Percentiles rank a stretch among this genome's conserved stretches.
phyloP scores from a whole-genome alignment of 1,140 invertebrate genomes.

The Bombus ignitus region DNA sequence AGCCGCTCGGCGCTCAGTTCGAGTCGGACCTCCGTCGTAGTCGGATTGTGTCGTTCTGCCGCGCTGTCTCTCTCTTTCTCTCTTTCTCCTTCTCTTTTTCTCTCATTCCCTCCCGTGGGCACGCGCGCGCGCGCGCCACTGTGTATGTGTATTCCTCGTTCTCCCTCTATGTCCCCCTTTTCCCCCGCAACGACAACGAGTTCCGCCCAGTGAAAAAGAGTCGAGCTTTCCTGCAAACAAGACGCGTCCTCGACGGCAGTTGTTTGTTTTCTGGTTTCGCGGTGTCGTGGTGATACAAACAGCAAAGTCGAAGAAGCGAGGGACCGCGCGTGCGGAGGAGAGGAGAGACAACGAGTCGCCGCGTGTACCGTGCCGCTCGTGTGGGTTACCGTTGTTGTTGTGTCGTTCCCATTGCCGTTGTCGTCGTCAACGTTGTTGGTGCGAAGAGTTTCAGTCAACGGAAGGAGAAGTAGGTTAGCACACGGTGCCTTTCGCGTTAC shows the following conservation, averaged over 20 bases:
- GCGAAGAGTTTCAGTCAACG: slow-evolving; percentile 46
- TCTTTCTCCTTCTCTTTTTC: slow-evolving; percentile 53
- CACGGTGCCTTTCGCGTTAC: slow-evolving; percentile 38
- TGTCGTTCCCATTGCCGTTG: not conserved
- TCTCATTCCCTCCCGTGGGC: slow-evolving; percentile 48
- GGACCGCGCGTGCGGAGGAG: slow-evolving; percentile 28
- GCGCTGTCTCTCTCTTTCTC: slow-evolving; percentile 63
- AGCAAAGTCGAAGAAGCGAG: slow-evolving; percentile 27
- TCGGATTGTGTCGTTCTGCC: slow-evolving; percentile 61
- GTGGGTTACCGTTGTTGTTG: not conserved
- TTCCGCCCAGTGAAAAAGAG: slow-evolving; percentile 60
- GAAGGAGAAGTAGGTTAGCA: slow-evolving; percentile 53
- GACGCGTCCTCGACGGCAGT: slow-evolving; percentile 52
- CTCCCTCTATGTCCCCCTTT: slow-evolving; percentile 29
- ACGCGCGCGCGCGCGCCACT: slow-evolving; percentile 44
- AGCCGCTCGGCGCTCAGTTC: slow-evolving; percentile 75
- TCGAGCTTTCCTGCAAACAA: slow-evolving; percentile 54
- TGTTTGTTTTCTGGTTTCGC: slow-evolving; percentile 47
- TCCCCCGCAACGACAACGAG: slow-evolving; percentile 53
- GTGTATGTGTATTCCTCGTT: slow-evolving; percentile 46
- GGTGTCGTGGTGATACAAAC: slow-evolving; percentile 52
- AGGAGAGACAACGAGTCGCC: slow-evolving; percentile 31
- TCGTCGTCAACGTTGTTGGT: slow-evolving; percentile 12
- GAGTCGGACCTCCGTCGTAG: slow-evolving; percentile 75
- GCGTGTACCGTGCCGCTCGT: slow-evolving; percentile 9